Conservation (phyloP, 2,888 invertebrate species). For the Cephus pygmeus region DNA sequence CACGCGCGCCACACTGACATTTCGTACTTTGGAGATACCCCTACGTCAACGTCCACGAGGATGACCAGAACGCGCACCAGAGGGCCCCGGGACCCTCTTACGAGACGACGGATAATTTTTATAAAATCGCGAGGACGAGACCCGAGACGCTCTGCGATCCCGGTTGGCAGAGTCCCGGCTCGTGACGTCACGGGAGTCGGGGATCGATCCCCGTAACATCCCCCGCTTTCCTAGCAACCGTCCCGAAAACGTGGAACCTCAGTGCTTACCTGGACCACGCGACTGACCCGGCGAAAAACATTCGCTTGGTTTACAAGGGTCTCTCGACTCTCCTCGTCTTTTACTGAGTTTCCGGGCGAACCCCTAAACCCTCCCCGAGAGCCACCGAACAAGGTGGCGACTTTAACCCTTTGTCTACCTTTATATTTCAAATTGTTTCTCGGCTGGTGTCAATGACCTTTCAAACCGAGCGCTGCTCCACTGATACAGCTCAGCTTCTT, state of each 20-base stretch:
- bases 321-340: not conserved
- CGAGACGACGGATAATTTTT: conserved; percentile 12
- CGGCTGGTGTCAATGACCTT: not conserved
- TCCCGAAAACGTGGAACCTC: conserved; percentile 14
- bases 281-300: conserved; percentile 58
- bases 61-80: not conserved
- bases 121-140: conserved; percentile 18
- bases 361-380: not conserved
- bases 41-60: not conserved
- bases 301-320: conserved; percentile 29
- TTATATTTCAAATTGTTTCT: not conserved
- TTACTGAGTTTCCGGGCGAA: not conserved
- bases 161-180: conserved; percentile 49
- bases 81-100: conserved; percentile 9
- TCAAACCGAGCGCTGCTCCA: not conserved
- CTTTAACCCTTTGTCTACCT: not conserved
- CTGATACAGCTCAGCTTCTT: not conserved
- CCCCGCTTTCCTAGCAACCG: conserved; percentile 19
- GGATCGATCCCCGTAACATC: conserved; percentile 60
- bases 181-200: conserved; percentile 63
- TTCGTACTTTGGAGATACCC: not conserved
- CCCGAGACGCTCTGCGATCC: conserved; percentile 13
- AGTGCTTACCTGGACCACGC: conserved; percentile 27
- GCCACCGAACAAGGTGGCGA: not conserved
- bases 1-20: not conserved